Evolutionary conservation across 2,797 vertebrate genomes (phyloP).

Genomic region (Loris lydekkerianus): DNA sequence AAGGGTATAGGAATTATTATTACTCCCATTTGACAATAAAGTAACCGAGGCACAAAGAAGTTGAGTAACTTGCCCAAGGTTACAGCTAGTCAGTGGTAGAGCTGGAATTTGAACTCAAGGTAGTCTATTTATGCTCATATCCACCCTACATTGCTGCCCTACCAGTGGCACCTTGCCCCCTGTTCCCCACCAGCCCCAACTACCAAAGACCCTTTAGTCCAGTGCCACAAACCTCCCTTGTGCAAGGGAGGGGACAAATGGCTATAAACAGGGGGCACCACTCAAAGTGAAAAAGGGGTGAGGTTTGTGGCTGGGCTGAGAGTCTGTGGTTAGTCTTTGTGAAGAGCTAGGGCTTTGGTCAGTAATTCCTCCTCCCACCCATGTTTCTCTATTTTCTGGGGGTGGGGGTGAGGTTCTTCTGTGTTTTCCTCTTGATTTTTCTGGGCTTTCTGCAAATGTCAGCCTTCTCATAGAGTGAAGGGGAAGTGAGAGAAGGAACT

Average conservation of each 20-base stretch:
- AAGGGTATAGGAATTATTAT: not conserved
- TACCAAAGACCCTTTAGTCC: not conserved
- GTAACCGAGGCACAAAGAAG: not conserved
- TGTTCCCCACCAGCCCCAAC: not conserved
- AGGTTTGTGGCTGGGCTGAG: not conserved
- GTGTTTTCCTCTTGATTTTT: conserved; percentile 70
- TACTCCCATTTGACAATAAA: not conserved
- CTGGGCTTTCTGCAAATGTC: conserved; percentile 77
- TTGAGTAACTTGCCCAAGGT: not conserved
- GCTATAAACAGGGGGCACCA: too few relatives aligned
- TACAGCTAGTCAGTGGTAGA: not conserved
- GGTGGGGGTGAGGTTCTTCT: not conserved
- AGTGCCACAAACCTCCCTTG: not conserved
- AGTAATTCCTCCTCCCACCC: not conserved
- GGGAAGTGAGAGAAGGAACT: conserved; percentile 69
- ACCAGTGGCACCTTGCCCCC: not conserved
- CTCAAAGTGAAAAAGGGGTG: not conserved
- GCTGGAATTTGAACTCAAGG: not conserved
- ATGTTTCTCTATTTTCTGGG: not conserved
- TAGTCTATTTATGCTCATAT: not conserved
- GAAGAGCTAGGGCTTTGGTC: not conserved
- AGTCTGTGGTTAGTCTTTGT: not conserved
- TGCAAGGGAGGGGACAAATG: not conserved
- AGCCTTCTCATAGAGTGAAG: conserved; percentile 74
- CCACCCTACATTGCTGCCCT: not conserved